phyloP scores from a whole-genome alignment of 1,140 invertebrate genomes.

The Babylonia areolata region DNA sequence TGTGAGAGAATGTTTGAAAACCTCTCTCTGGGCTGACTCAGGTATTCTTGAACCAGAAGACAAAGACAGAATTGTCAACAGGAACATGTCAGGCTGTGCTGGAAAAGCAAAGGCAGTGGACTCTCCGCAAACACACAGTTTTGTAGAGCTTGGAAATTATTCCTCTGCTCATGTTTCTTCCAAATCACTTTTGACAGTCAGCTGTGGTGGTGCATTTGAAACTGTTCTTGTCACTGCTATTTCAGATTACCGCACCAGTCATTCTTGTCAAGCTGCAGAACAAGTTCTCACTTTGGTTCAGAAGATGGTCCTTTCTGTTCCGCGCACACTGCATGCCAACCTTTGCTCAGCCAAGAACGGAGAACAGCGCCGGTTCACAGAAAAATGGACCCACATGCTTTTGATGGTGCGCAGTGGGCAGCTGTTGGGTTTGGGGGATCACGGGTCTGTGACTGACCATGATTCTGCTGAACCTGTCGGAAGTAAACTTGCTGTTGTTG shows the following conservation, averaged over 20 bases:
- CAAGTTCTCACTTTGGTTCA: slow-evolving; percentile 13
- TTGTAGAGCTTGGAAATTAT: not conserved
- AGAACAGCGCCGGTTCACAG: not conserved
- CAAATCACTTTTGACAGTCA: slow-evolving; percentile 6
- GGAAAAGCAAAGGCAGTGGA: not conserved
- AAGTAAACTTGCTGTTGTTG: slow-evolving; percentile 18
- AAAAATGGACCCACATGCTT: slow-evolving; percentile 11
- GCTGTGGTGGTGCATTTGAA: slow-evolving; percentile 46
- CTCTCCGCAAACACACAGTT: not conserved
- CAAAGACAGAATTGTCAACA: not conserved
- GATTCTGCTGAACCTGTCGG: slow-evolving; percentile 19
- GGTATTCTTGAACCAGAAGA: not conserved
- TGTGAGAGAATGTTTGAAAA: not conserved
- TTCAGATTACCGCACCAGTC: not conserved
- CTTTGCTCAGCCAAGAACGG: not conserved
- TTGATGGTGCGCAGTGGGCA: not conserved
- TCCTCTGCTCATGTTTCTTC: not conserved
- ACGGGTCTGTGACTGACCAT: not conserved
- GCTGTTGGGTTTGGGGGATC: not conserved
- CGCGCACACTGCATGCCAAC: slow-evolving; percentile 28
- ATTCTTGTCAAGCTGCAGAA: not conserved
- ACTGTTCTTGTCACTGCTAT: slow-evolving; percentile 13
- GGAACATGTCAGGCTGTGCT: not conserved
- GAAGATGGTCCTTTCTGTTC: slow-evolving; percentile 40
- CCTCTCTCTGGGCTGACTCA: not conserved